Conservation (phyloP, 2,113 vertebrate genomes). For the Phyllopteryx taeniolatus region DNA sequence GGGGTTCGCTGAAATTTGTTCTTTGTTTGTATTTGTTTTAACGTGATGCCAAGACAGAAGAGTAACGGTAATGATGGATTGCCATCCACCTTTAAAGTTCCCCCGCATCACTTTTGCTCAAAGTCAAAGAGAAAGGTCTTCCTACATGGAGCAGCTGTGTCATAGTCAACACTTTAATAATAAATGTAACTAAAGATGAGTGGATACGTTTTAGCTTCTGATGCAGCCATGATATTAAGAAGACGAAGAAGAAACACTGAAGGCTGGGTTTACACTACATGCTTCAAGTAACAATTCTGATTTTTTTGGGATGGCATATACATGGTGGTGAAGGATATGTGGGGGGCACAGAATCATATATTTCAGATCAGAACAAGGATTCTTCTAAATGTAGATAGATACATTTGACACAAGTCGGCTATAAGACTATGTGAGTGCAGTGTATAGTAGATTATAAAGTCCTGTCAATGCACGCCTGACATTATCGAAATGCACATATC, state of each 20-base stretch:
- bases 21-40: no score
- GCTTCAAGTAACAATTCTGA: not conserved
- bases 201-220: not conserved
- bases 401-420: no score
- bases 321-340: not conserved
- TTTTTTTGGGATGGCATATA: not conserved
- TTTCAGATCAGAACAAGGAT: not conserved
- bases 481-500: no score
- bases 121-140: constrained; percentile 45
- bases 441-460: no score
- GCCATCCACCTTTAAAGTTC: not conserved
- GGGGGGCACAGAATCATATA: not conserved
- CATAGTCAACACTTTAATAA: constrained; percentile 62
- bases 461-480: no score
- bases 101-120: constrained; percentile 23
- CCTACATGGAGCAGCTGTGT: constrained; percentile 60
- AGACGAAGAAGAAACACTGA: not conserved
- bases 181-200: constrained; percentile 60
- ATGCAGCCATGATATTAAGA: not conserved
- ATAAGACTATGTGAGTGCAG: no score
- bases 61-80: not conserved
- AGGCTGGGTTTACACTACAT: not conserved
- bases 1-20: no score
- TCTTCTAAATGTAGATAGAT: not conserved
- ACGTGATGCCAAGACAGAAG: no score